These are phyloP conservation scores for Leucopsar rothschildi DNA, from an alignment of 2,113 vertebrate genomes.

Conservation along the genomic window DNA sequence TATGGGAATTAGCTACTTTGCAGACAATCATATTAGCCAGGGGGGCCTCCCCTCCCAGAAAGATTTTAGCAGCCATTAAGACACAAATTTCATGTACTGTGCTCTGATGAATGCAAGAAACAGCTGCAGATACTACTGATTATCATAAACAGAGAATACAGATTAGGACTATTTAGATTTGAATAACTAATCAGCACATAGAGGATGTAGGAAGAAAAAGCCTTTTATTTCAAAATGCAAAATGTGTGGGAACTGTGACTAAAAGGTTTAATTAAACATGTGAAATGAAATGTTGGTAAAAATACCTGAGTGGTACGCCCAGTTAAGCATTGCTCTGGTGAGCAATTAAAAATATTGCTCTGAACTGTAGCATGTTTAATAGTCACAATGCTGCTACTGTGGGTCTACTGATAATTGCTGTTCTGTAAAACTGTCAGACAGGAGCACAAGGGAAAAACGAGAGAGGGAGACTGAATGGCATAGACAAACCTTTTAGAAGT, in stretches of 20 bases:
- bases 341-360: background rate
- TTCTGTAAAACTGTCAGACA: conserved; percentile 9
- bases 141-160: conserved; percentile 35
- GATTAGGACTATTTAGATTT: background rate
- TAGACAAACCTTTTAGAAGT: background rate
- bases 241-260: background rate
- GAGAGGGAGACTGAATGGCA: background rate
- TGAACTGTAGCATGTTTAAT: background rate
- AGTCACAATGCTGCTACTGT: background rate
- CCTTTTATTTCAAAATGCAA: background rate
- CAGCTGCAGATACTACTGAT: conserved; percentile 26
- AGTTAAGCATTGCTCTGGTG: background rate
- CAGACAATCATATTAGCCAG: conserved; percentile 9
- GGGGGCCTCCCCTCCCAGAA: background rate
- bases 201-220: background rate
- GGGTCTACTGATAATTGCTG: conserved; percentile 15
- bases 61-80: conserved; percentile 54
- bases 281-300: background rate
- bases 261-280: background rate
- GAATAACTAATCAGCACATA: background rate
- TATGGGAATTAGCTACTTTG: conserved; percentile 12
- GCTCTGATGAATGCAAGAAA: conserved; percentile 45
- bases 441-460: background rate
- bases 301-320: background rate
- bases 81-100: conserved; percentile 44